Evolutionary conservation across 2,888 invertebrate genomes (phyloP).

Genomic region (Stenurella melanura): DNA sequence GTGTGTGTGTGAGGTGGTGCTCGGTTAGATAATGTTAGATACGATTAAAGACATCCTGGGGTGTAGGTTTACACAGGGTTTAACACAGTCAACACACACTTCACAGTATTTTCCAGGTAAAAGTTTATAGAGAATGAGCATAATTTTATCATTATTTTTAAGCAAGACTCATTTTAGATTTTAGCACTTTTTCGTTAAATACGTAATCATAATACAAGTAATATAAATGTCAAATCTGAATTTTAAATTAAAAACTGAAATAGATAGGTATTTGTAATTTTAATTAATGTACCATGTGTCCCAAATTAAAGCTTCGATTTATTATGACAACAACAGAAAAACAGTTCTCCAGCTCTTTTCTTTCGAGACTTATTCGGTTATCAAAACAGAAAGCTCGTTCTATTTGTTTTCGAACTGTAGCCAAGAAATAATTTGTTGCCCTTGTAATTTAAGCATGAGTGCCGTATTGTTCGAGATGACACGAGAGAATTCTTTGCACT

Average conservation of each 20-base stretch:
- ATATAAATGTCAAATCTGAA: no score
- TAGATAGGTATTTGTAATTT: no score
- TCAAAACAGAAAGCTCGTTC: neutral
- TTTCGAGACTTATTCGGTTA: neutral
- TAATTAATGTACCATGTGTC: no score
- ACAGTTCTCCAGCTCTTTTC: neutral
- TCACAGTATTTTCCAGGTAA: conserved; percentile 34
- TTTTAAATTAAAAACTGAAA: no score
- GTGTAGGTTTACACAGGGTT: conserved; percentile 62
- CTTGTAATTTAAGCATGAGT: neutral
- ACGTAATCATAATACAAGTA: no score
- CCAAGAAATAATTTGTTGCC: neutral
- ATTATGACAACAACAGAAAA: neutral
- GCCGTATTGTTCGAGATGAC: no score
- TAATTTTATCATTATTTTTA: no score
- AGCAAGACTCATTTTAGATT: no score
- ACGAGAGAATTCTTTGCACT: no score
- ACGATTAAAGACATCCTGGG: conserved; percentile 68
- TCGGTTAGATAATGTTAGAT: conserved; percentile 69
- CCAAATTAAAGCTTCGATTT: no score
- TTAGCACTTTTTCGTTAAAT: no score
- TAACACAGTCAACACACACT: conserved; percentile 21
- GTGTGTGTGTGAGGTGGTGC: conserved; percentile 50
- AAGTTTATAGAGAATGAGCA: neutral
- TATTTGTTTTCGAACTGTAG: neutral